phyloP scores from a whole-genome alignment of 2,797 vertebrate genomes.

The Lateolabrax maculatus region DNA sequence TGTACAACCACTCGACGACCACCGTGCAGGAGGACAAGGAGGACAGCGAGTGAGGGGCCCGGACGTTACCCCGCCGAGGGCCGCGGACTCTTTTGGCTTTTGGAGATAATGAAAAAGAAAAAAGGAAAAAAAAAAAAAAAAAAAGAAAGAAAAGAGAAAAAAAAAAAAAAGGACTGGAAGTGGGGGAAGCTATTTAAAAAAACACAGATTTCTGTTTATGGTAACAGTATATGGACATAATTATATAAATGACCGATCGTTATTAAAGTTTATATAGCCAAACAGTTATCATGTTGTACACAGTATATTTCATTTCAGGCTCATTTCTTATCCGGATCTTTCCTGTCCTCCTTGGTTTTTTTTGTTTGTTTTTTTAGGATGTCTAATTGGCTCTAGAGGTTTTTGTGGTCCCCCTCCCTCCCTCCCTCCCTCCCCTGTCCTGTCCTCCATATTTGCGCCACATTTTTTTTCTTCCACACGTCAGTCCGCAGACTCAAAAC shows the following conservation, averaged over 20 bases:
- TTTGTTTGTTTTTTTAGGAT: slow-evolving; percentile 80
- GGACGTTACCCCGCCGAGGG: slow-evolving; percentile 42
- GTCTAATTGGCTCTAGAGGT: slow-evolving; percentile 78
- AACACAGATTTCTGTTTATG: slow-evolving; percentile 91
- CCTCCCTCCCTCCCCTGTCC: too few relatives aligned
- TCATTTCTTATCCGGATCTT: slow-evolving; percentile 70
- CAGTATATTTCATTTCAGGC: slow-evolving; percentile 94
- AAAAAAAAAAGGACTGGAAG: slow-evolving; percentile 51
- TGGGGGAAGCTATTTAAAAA: slow-evolving; percentile 89
- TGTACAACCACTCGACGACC: slow-evolving; percentile 98
- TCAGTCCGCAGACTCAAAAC: slow-evolving; percentile 82
- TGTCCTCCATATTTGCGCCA: slow-evolving; percentile 48
- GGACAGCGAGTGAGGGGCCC: slow-evolving; percentile 89
- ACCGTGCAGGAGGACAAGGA: slow-evolving; percentile 96
- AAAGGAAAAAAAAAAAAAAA: slow-evolving; percentile 27
- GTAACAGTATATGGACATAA: slow-evolving; percentile 92
- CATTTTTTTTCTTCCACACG: slow-evolving; percentile 55
- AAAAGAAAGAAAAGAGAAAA: too few relatives aligned
- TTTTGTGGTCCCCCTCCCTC: slow-evolving; percentile 76
- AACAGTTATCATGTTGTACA: slow-evolving; percentile 96
- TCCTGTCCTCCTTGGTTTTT: slow-evolving; percentile 63
- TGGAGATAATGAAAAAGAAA: slow-evolving; percentile 51
- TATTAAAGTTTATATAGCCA: slow-evolving; percentile 97
- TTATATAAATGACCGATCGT: slow-evolving; percentile 89
- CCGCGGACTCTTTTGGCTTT: slow-evolving; percentile 40